Percentiles rank a stretch among this genome's conserved stretches.
Evolutionary conservation across 2,888 invertebrate genomes (phyloP).

Genomic region (Cephus spinipes): DNA sequence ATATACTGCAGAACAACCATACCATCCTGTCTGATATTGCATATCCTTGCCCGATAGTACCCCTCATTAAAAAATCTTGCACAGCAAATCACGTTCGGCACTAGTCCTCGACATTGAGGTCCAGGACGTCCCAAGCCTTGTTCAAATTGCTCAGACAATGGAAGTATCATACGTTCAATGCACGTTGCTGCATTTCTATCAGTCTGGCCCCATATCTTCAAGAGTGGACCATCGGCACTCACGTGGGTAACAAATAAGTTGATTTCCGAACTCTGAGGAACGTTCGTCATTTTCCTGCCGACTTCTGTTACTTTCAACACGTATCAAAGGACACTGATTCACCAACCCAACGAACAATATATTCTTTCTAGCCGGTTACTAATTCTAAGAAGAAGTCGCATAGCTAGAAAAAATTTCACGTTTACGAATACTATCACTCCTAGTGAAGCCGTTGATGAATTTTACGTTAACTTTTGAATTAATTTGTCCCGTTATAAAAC

Average conservation of each 20-base stretch:
- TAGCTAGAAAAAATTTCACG: neutral
- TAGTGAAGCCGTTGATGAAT: neutral
- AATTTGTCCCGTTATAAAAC: neutral
- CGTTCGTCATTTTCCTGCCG: slow-evolving; percentile 30
- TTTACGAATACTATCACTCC: neutral
- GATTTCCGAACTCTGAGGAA: slow-evolving; percentile 29
- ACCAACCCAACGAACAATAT: neutral
- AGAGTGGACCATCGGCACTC: slow-evolving; percentile 76
- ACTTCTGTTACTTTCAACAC: neutral
- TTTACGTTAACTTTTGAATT: neutral
- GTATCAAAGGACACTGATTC: neutral
- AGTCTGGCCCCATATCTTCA: slow-evolving; percentile 80
- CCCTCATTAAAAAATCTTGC: slow-evolving; percentile 76
- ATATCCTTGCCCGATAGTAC: slow-evolving; percentile 75
- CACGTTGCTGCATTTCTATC: slow-evolving; percentile 69
- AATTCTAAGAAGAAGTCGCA: neutral
- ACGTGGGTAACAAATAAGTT: slow-evolving; percentile 74
- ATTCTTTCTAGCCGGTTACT: neutral
- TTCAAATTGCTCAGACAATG: slow-evolving; percentile 65
- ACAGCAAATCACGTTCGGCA: slow-evolving; percentile 72
- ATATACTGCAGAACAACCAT: slow-evolving; percentile 76
- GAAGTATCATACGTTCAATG: slow-evolving; percentile 68
- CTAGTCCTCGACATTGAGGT: slow-evolving; percentile 52
- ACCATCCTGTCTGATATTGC: slow-evolving; percentile 68
- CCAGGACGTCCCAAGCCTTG: slow-evolving; percentile 63